A percentile compares a stretch with the other conserved stretches of the same genome.
These are phyloP conservation scores for Halisarca cf. caerulea DNA, from an alignment of 37 sponge, comb jelly and placozoan species.

Conservation along the genomic window DNA sequence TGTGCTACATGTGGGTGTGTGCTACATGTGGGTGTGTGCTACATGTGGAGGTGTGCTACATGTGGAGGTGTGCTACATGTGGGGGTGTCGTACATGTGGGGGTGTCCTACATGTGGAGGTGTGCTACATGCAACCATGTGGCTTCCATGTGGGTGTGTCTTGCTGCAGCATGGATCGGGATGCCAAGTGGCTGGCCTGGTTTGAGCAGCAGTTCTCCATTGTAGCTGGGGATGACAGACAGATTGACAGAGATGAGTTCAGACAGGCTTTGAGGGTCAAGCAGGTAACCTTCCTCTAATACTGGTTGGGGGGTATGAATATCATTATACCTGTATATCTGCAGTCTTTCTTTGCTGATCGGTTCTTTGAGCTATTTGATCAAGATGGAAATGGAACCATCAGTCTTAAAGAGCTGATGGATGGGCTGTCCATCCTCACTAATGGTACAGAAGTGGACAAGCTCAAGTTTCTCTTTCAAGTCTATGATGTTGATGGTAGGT, in stretches of 20 bases:
- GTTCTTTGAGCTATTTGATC: slow-evolving; percentile 84
- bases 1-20: no score
- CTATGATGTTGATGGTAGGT: slow-evolving; percentile 89
- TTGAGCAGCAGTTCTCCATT: slow-evolving; percentile 82
- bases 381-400: slow-evolving; percentile 77
- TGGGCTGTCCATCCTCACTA: slow-evolving; percentile 73
- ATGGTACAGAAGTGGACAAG: slow-evolving; percentile 80
- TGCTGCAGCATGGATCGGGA: slow-evolving; percentile 74
- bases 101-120: no score
- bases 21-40: no score
- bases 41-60: no score
- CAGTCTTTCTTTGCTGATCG: slow-evolving; percentile 87
- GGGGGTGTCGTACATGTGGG: no score
- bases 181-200: slow-evolving; percentile 90
- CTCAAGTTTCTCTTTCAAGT: slow-evolving; percentile 82
- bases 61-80: no score
- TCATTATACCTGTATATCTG: neutral
- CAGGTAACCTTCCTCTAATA: slow-evolving; percentile 33
- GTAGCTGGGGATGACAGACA: slow-evolving; percentile 83
- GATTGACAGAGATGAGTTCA: slow-evolving; percentile 76
- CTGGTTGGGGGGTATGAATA: slow-evolving; percentile 49
- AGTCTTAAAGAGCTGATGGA: slow-evolving; percentile 86
- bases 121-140: neutral
- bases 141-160: neutral
- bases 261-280: slow-evolving; percentile 64